Evolutionary conservation across 1,140 invertebrate genomes (phyloP).

Genomic region (Hyposmocoma kahamanoa): DNA sequence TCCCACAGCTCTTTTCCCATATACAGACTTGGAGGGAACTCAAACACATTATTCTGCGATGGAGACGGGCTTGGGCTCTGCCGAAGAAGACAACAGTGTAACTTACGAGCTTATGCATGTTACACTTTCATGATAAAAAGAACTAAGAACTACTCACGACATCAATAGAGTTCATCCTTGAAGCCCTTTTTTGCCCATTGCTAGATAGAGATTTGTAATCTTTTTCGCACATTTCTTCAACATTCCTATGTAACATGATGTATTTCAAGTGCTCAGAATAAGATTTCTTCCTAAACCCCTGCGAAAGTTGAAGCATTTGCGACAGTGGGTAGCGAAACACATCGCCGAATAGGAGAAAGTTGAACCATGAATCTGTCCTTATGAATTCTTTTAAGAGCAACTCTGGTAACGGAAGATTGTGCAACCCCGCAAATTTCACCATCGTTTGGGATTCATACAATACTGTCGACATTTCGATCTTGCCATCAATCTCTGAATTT

Average conservation of each 20-base stretch:
- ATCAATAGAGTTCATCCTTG: conserved; percentile 56
- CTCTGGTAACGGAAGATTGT: conserved; percentile 74
- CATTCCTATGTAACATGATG: conserved; percentile 64
- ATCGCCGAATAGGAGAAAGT: conserved; percentile 77
- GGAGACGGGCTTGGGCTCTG: conserved; percentile 25
- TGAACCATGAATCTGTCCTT: conserved; percentile 75
- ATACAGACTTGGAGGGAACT: conserved; percentile 40
- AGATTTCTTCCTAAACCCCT: conserved; percentile 69
- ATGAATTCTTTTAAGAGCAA: conserved; percentile 73
- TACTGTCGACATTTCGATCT: conserved; percentile 54
- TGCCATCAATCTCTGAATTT: conserved; percentile 51
- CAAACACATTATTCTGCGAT: conserved; percentile 31
- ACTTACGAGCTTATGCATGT: background rate
- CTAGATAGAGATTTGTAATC: conserved; percentile 47
- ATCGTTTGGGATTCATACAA: conserved; percentile 75
- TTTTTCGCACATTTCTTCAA: conserved; percentile 47
- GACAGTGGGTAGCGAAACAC: conserved; percentile 76
- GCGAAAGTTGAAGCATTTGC: conserved; percentile 72
- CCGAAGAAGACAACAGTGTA: background rate
- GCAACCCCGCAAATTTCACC: conserved; percentile 75
- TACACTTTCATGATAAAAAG: background rate
- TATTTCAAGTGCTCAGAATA: conserved; percentile 74
- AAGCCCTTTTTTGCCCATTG: conserved; percentile 54
- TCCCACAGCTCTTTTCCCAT: conserved; percentile 76
- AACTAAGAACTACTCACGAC: conserved; percentile 36